Evolutionary conservation across 2,888 invertebrate genomes (phyloP).

Genomic region (Helleia helle): DNA sequence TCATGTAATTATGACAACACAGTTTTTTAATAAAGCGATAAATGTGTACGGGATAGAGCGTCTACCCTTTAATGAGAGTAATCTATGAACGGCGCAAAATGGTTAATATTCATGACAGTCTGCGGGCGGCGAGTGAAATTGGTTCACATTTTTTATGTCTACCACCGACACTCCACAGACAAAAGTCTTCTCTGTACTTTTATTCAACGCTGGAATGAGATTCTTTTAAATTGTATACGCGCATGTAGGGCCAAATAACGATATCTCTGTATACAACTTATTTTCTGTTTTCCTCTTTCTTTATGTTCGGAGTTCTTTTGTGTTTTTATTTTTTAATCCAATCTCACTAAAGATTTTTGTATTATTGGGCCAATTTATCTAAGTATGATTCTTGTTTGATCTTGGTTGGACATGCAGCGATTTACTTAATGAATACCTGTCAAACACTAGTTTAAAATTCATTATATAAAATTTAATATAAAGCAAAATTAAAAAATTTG

Average conservation of each 20-base stretch:
- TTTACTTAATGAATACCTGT: too few species aligned
- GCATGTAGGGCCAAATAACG: conserved; percentile 13
- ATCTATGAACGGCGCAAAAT: conserved; percentile 45
- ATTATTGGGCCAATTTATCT: too few species aligned
- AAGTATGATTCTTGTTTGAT: too few species aligned
- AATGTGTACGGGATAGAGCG: too few species aligned
- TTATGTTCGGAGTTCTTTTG: neutral
- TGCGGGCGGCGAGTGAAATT: conserved; percentile 59
- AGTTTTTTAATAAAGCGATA: too few species aligned
- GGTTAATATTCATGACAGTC: conserved; percentile 68
- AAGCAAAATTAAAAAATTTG: too few species aligned
- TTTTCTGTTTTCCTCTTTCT: neutral
- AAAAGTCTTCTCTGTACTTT: conserved; percentile 37
- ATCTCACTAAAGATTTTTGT: neutral
- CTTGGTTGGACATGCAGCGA: too few species aligned
- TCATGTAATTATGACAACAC: too few species aligned
- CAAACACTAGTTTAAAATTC: too few species aligned
- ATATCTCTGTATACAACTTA: conserved; percentile 3
- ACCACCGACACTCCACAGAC: conserved; percentile 32
- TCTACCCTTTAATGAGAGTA: conserved; percentile 20
- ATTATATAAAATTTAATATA: too few species aligned
- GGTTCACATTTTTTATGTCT: conserved; percentile 65
- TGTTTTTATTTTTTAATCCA: neutral
- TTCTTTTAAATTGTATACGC: conserved; percentile 23
- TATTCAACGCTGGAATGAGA: conserved; percentile 46